Evolutionary conservation across 2,797 vertebrate species (phyloP), one percentile per base, ranked within the genome.

Genomic region (Argyrosomus regius): DNA sequence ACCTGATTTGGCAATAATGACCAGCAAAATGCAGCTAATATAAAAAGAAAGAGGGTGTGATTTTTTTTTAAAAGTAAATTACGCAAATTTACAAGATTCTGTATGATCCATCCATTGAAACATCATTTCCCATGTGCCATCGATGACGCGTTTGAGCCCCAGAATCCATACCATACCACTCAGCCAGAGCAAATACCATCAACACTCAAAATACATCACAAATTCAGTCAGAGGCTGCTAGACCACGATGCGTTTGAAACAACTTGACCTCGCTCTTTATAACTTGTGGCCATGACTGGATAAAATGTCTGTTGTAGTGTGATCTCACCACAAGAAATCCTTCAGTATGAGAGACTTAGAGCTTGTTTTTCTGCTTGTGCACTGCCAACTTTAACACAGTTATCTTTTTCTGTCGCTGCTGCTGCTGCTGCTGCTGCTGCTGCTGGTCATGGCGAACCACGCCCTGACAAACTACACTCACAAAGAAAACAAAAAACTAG

Each of bases 301-400:
- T 90, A 69, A 87, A 85, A 91, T 26, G 76, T 59, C 91, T 91
- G 93, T 89, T 92, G 85, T 93, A 90, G 93, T 89, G 14, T 18
- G 58, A 93, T 59, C 67, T 88, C 83, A 89, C 81, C 69, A 49
- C 76, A 90, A 88, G 72, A 86, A 83, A 83, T 78, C 72, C 66
- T 77, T 72, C 61, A 63, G 63, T 85, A 71, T 64, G 52, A 84
- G 74, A 83, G 74, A 83, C 70, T 75, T 75, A 71, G 63, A 72
- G 85, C 79, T 81, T 72, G 70, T 81, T 75, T 87, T 77, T 83
- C 79, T 81, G 87, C 87, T 78, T 87, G 81, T 87, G 87, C 93
- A 93, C 94, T 93, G 91, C 92, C 91, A 84, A 85, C 76, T 82
- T 84, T 72, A 63, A 85, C 89, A 92, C 91, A 84, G 45, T 57